phyloP scores from a whole-genome alignment of 1,140 invertebrate genomes.

The Diachasmimorpha longicaudata region DNA sequence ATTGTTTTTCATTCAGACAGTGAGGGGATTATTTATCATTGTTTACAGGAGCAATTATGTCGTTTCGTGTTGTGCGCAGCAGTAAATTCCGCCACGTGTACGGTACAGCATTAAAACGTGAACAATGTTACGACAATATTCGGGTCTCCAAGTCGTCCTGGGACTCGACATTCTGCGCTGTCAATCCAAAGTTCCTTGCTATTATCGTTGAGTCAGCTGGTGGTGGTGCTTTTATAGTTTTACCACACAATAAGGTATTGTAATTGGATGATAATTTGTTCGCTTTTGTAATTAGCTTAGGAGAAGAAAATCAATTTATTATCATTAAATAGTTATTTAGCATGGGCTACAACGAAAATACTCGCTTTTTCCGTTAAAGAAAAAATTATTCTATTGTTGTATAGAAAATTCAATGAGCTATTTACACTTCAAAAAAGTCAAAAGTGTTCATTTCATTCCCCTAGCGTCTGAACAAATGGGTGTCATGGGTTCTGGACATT shows the following conservation, averaged over 20 bases:
- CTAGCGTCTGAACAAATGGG: too few relatives aligned
- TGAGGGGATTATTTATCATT: neutral
- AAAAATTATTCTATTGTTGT: too few relatives aligned
- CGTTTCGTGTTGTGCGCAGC: slow-evolving; percentile 93
- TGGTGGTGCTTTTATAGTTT: slow-evolving; percentile 97
- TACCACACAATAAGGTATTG: slow-evolving; percentile 93
- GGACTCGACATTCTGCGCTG: slow-evolving; percentile 98
- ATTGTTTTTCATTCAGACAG: neutral
- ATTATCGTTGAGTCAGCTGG: slow-evolving; percentile 99
- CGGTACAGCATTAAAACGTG: slow-evolving; percentile 93
- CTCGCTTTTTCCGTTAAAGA: too few relatives aligned
- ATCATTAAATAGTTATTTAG: too few relatives aligned
- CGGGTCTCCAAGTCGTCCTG: slow-evolving; percentile 97
- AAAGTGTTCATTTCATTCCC: too few relatives aligned
- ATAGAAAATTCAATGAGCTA: too few relatives aligned
- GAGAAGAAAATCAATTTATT: too few relatives aligned
- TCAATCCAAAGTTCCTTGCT: slow-evolving; percentile 99
- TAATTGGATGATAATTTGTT: slow-evolving; percentile 15
- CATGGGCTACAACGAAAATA: too few relatives aligned
- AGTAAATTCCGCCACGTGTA: slow-evolving; percentile 99
- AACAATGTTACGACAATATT: slow-evolving; percentile 99
- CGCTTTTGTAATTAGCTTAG: neutral
- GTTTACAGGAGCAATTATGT: slow-evolving; percentile 70
- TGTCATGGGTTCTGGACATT: too few relatives aligned
- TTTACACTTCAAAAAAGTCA: neutral